Evolutionary conservation across 1,140 invertebrate genomes (phyloP).

Genomic region (Drosophila sp.): DNA sequence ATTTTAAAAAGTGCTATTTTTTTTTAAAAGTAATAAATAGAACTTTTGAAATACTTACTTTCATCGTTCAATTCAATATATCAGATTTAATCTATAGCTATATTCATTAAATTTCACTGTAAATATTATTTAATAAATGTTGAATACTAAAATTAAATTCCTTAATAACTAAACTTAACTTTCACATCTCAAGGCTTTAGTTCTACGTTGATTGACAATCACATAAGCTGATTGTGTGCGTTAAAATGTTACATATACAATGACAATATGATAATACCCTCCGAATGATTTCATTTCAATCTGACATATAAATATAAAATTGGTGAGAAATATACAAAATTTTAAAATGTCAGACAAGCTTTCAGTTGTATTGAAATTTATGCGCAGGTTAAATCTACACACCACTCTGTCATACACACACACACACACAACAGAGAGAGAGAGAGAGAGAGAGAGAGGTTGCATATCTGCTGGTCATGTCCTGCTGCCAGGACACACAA

Average conservation of each 20-base stretch:
- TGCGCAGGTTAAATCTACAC: conserved; percentile 71
- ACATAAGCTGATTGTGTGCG: background rate
- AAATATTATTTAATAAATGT: background rate
- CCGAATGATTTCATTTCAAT: conserved; percentile 2
- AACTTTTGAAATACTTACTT: too few relatives aligned
- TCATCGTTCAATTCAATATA: too few relatives aligned
- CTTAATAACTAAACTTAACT: too few relatives aligned
- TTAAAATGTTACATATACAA: background rate
- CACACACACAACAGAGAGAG: conserved; percentile 3
- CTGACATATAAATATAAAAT: conserved; percentile 53
- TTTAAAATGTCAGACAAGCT: conserved; percentile 48
- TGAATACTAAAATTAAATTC: too few relatives aligned
- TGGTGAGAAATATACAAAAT: conserved; percentile 59
- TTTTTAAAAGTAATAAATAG: background rate
- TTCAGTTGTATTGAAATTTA: conserved; percentile 80
- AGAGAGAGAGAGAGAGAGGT: background rate
- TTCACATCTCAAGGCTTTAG: too few relatives aligned
- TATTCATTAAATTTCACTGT: too few relatives aligned
- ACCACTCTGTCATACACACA: conserved; percentile 1
- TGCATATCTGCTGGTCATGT: conserved; percentile 67
- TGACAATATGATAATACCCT: background rate
- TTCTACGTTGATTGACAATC: background rate
- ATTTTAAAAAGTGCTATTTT: too few relatives aligned
- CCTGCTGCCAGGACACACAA: conserved; percentile 54
- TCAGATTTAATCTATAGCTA: too few relatives aligned